Evolutionary conservation across 1,140 invertebrate genomes (phyloP).

Genomic region (Euura lappo): DNA sequence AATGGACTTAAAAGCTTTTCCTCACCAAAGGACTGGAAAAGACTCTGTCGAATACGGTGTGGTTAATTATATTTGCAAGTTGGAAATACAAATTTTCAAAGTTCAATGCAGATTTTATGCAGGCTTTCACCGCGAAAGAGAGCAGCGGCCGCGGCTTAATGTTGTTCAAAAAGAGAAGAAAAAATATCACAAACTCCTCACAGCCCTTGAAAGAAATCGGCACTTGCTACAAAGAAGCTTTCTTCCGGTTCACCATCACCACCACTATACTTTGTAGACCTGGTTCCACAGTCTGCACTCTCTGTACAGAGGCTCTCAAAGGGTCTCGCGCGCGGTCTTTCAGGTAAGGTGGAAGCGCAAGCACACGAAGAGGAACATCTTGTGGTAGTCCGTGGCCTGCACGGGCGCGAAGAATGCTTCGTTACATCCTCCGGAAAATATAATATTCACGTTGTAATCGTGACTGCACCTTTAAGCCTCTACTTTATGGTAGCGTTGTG

Average conservation of each 20-base stretch:
- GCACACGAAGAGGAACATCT: neutral
- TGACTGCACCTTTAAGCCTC: neutral
- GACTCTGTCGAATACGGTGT: neutral
- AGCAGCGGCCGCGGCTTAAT: neutral
- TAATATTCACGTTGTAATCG: conserved; percentile 5
- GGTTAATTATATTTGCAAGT: neutral
- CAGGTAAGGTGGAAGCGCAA: neutral
- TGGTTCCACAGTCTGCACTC: neutral
- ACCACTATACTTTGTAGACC: neutral
- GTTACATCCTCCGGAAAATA: conserved; percentile 3
- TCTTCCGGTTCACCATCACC: conserved; percentile 4
- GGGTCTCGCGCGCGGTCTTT: neutral
- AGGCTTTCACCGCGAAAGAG: neutral
- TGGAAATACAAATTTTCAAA: neutral
- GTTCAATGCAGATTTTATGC: neutral
- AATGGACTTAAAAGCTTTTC: neutral
- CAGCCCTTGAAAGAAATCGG: conserved; percentile 12
- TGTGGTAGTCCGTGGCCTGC: neutral
- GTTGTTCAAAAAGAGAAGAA: neutral
- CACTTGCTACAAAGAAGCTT: conserved; percentile 10
- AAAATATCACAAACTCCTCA: neutral
- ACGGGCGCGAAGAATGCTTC: conserved; percentile 4
- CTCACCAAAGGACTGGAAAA: neutral
- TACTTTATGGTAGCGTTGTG: neutral
- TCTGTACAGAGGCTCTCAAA: neutral